Base-by-base conservation (phyloP, 2,113 vertebrate genomes). In the Gymnarchus niloticus region DNA sequence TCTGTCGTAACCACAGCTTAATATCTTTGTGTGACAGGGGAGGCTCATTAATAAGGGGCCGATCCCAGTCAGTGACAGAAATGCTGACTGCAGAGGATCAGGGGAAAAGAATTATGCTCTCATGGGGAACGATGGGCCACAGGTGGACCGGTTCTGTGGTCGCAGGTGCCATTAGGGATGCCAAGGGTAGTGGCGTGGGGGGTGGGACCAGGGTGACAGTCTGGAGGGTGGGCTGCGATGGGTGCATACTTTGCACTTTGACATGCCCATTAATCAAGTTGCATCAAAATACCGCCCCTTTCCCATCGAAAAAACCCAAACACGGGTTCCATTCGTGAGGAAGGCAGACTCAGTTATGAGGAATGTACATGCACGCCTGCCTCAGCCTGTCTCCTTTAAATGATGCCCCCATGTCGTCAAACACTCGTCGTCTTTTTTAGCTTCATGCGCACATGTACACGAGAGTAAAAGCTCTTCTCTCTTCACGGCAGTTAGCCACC, bases 81-180 rank as follows among this genome's bases (percentile, higher is more conserved):
- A 88, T 94, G 95, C 94, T 95, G 95, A 96, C 95, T 95, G 92
- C 90, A 94, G 94, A 91, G 92, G 93, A 95, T 94, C 94, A 93
- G 92, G 91, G 91, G 93, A 91, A 21, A 25, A 94, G 92, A 95
- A 93, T 93, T 91, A 93, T 90, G 87, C 89, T 89, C 93, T 94
- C 92, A 93, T 91, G 90, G 87, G 92, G 94, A 92, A 91, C 91
- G 33, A 87, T 83, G 92, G 88, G 89, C 88, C 84, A 89, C 93
- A 93, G 92, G 92, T 92, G 94, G 90, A 90, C 85, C 87, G 87
- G 84, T 87, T 89, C 90, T 85, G 73, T 87, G 91, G 84, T 83
- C 91, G 91, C 91, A 95, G 94, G 95, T 94, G 91, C 91, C 93
- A 93, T 96, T 94, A 95, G 88, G 85, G 90, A 93, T 94, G 91